Conservation (phyloP, 1,140 invertebrate species). For the Aculops lycopersici region DNA sequence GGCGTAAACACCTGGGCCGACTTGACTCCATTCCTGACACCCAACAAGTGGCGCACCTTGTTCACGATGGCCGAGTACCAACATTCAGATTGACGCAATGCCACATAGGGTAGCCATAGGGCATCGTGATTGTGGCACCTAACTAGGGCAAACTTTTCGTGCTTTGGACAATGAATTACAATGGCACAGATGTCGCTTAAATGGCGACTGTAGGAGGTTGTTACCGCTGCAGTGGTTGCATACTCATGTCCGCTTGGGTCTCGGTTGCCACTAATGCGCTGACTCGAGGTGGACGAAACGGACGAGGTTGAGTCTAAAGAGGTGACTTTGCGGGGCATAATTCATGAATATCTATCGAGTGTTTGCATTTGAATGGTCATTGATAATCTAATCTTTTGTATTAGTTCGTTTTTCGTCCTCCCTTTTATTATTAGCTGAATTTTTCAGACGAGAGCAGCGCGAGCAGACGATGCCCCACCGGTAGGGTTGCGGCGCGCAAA, state of each 20-base stretch:
- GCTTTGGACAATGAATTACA: conserved; percentile 6
- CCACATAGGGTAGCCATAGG: conserved; percentile 6
- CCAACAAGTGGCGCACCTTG: neutral
- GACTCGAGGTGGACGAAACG: neutral
- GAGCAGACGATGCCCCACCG: too few relatives aligned
- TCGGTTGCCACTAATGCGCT: neutral
- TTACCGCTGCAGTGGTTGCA: neutral
- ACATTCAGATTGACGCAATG: conserved; percentile 1
- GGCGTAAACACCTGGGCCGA: conserved; percentile 1
- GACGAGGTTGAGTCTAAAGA: neutral
- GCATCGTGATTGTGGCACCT: neutral
- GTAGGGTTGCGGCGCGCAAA: too few relatives aligned
- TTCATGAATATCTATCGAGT: too few relatives aligned
- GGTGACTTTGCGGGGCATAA: too few relatives aligned
- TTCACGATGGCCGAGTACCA: conserved; percentile 5
- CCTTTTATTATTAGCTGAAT: too few relatives aligned
- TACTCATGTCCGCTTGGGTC: neutral
- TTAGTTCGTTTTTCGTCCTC: too few relatives aligned
- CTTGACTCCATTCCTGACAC: neutral
- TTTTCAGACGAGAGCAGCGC: too few relatives aligned
- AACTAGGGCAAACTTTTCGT: conserved; percentile 3
- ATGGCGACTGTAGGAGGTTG: conserved; percentile 1
- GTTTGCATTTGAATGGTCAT: too few relatives aligned
- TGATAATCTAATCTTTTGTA: too few relatives aligned
- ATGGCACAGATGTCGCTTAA: conserved; percentile 6